A percentile compares a stretch with the other conserved stretches of the same genome.
phyloP scores from a whole-genome alignment of 1,140 invertebrate genomes.

The Parasteatoda tepidariorum region DNA sequence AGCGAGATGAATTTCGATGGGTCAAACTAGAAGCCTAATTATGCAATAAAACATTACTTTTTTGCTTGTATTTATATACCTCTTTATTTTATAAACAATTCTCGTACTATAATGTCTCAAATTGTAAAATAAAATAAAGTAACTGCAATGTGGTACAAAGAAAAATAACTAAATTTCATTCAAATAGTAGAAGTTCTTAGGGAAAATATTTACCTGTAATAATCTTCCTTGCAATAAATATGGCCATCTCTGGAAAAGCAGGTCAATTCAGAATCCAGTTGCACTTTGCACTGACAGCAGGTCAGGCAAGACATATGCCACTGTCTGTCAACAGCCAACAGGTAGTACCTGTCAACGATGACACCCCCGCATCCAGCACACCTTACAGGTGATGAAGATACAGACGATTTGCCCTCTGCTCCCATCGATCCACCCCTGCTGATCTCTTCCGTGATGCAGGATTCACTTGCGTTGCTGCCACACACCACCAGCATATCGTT shows the following conservation, averaged over 20 bases:
- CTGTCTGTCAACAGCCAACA: constrained; percentile 86
- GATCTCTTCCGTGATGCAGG: neutral
- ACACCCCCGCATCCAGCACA: constrained; percentile 87
- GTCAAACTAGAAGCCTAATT: too few relatives aligned
- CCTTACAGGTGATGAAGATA: constrained; percentile 65
- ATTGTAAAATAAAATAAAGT: too few relatives aligned
- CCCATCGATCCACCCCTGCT: neutral
- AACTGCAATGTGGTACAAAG: too few relatives aligned
- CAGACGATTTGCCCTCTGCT: neutral
- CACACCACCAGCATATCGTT: constrained; percentile 42
- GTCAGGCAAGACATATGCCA: constrained; percentile 86
- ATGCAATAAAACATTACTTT: too few relatives aligned
- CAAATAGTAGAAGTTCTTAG: too few relatives aligned
- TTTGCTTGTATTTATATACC: too few relatives aligned
- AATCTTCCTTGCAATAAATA: constrained; percentile 98
- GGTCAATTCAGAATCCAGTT: constrained; percentile 88
- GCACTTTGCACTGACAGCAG: constrained; percentile 86
- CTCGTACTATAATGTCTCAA: too few relatives aligned
- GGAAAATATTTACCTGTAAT: constrained; percentile 93
- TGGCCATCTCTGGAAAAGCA: constrained; percentile 94
- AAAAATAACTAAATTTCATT: too few relatives aligned
- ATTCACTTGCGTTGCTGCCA: neutral
- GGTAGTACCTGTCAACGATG: constrained; percentile 89
- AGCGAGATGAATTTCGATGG: too few relatives aligned
- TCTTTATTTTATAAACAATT: too few relatives aligned